Evolutionary conservation across 2,888 invertebrate genomes (phyloP).

Genomic region (Chirona hameri): DNA sequence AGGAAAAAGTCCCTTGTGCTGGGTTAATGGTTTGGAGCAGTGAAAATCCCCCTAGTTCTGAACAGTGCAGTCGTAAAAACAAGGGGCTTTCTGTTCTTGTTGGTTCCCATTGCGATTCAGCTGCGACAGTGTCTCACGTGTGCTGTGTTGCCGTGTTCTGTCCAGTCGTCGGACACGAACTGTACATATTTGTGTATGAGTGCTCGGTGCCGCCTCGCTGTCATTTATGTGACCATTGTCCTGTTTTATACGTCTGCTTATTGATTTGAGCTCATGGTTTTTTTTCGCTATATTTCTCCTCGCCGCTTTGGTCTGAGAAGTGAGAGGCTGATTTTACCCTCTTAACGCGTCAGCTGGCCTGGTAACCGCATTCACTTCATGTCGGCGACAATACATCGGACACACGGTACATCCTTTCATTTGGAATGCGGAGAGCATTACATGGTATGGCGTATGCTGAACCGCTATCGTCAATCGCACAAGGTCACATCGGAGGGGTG

Average conservation of each 20-base stretch:
- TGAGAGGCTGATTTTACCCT: background rate
- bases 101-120: background rate
- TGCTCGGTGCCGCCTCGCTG: background rate
- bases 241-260: background rate
- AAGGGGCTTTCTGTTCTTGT: constrained; percentile 14
- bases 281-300: background rate
- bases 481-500: too few relatives aligned
- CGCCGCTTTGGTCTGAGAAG: background rate
- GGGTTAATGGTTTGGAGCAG: background rate
- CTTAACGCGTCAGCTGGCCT: background rate
- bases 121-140: constrained; percentile 26
- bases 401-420: background rate
- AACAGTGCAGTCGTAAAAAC: constrained; percentile 5
- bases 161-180: background rate
- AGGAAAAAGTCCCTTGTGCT: background rate
- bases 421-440: too few relatives aligned
- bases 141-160: constrained; percentile 7
- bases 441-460: too few relatives aligned
- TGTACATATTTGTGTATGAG: background rate
- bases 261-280: background rate
- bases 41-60: constrained; percentile 6
- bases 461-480: too few relatives aligned
- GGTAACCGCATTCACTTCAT: background rate
- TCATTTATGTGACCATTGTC: background rate
- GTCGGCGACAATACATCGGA: constrained; percentile 26